Evolutionary conservation across 1,140 invertebrate species (phyloP).

Genomic region (Eurosta solidaginis): DNA sequence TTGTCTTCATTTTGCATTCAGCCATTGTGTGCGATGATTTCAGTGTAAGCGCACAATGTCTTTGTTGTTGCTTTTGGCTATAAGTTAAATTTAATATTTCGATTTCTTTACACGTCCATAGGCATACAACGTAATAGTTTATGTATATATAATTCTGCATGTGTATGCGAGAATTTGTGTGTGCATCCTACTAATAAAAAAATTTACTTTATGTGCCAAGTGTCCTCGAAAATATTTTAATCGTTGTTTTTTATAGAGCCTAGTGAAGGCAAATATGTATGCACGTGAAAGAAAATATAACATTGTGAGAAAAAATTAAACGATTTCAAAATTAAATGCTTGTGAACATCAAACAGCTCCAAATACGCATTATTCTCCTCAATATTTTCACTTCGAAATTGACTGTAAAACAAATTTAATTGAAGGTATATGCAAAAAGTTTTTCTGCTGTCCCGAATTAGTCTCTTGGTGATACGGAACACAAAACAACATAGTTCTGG

Average conservation of each 20-base stretch:
- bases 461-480: no score
- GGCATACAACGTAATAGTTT: neutral
- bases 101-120: neutral
- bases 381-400: no score
- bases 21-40: neutral
- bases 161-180: neutral
- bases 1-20: neutral
- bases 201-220: neutral
- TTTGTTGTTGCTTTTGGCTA: neutral
- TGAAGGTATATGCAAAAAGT: no score
- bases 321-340: no score
- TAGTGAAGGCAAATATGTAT: no score
- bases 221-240: constrained; percentile 14
- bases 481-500: no score
- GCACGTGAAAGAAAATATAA: no score
- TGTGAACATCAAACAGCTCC: no score
- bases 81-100: neutral
- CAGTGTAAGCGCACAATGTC: neutral
- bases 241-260: neutral
- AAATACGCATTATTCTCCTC: no score
- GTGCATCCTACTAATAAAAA: neutral
- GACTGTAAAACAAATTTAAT: no score
- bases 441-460: no score
- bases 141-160: neutral
- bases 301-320: no score